These are phyloP conservation scores for Microplitis mediator DNA, from an alignment of 1,140 invertebrate species.

Conservation along the genomic window DNA sequence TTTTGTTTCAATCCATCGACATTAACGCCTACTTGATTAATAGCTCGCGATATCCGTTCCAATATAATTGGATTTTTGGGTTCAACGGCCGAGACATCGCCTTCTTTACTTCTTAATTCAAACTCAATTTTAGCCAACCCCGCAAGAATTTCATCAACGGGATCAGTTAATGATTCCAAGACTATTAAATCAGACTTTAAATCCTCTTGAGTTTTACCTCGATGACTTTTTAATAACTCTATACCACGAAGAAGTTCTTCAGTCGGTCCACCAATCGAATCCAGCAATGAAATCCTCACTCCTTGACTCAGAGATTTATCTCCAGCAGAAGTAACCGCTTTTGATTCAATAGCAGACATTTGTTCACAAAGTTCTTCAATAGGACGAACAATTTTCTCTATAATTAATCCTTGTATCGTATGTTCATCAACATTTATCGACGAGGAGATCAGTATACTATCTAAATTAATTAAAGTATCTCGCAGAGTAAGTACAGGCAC, in stretches of 20 bases:
- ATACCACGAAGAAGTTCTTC: constrained; percentile 54
- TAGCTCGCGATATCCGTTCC: constrained; percentile 43
- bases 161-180: constrained; percentile 56
- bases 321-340: constrained; percentile 44
- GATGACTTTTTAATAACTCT: constrained; percentile 47
- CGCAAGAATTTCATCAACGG: constrained; percentile 52
- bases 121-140: constrained; percentile 50
- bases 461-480: constrained; percentile 45
- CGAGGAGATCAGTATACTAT: constrained; percentile 32
- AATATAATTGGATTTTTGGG: constrained; percentile 47
- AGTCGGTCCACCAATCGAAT: constrained; percentile 51
- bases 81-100: not conserved
- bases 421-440: constrained; percentile 30
- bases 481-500: constrained; percentile 44
- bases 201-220: constrained; percentile 23
- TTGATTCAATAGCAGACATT: constrained; percentile 45
- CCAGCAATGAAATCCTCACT: constrained; percentile 48
- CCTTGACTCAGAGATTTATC: constrained; percentile 46
- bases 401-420: constrained; percentile 38
- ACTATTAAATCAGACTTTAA: constrained; percentile 41
- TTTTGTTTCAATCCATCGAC: constrained; percentile 22
- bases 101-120: constrained; percentile 45
- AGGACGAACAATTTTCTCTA: constrained; percentile 43
- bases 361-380: constrained; percentile 50
- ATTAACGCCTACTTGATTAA: constrained; percentile 30